Base-by-base conservation (phyloP, 1,140 invertebrate species). In the Meloidogyne exigua region DNA sequence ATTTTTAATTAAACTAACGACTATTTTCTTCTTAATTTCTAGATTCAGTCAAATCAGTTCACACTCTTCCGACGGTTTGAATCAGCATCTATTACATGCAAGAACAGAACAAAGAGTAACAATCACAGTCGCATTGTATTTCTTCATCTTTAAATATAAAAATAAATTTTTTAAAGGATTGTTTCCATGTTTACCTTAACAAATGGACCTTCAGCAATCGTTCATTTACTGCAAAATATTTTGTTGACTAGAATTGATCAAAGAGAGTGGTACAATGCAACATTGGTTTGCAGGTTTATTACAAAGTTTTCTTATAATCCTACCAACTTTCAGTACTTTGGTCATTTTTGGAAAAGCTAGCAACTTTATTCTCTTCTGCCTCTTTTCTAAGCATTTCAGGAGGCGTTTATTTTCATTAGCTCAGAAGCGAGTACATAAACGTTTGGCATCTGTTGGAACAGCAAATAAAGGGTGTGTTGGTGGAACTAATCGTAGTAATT, bases 141-240 rank as follows among this genome's bases (percentile, higher is more conserved):
- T 65, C 7, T 73, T 21, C 18, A 28, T 65, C 13, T 36, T 21
- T 36, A 75, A 72, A 36, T 23, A 13, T 25, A 18, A 28, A 42
- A 18, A 13, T 26, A n/a, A n/a, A 63, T 42, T 49, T 23, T 21
- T 76, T 68, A 32, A 66, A 73, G 72, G 28, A 85, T 85, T 21
- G 84, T 85, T 11, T 86, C 84, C 7, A 81, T 85, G 80, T 85
- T 85, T 72, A 85, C 84, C 21, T 25, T 85, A 28, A 85, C 84
- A 5, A 85, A 85, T 69, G 84, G 84, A 26, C 84, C 84, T 23
- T 87, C 85, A 21, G 84, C 85, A 18, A 62, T 85, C 11, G 78
- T 84, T 23, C 82, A 85, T 77, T 42, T 85, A n/a, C 68, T 87
- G 18, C 80, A 75, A 75, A 76, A 70, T 26, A 32, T 75, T 28